These are phyloP conservation scores for Acanthornis magna DNA, from an alignment of 2,797 vertebrate genomes.

Conservation along the genomic window DNA sequence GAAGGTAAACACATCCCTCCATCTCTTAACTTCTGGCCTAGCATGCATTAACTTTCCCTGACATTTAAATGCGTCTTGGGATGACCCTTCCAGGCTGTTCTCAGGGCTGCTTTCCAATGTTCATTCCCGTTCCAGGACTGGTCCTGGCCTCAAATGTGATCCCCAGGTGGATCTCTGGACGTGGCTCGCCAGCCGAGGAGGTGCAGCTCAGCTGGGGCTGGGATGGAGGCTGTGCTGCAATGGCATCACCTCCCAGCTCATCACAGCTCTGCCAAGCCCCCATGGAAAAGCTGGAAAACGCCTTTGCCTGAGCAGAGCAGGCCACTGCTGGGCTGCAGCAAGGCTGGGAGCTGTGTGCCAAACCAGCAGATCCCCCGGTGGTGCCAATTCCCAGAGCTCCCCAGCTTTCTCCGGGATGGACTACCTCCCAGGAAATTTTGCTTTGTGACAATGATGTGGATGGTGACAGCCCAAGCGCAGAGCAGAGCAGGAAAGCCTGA, in stretches of 20 bases:
- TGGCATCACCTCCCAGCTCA: not conserved
- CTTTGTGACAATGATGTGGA: not conserved
- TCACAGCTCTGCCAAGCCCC: not conserved
- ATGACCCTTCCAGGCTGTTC: constrained; percentile 40
- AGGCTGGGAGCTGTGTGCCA: not conserved
- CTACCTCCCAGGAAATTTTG: not conserved
- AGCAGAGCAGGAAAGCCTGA: not conserved
- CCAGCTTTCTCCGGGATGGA: constrained; percentile 27
- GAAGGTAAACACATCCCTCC: constrained; percentile 63
- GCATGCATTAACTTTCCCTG: constrained; percentile 1
- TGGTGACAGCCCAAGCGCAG: not conserved
- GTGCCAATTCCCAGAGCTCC: not conserved
- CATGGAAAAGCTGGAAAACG: not conserved
- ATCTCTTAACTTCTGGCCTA: constrained; percentile 17
- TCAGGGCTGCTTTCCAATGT: not conserved
- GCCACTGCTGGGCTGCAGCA: not conserved
- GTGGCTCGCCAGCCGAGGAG: not conserved
- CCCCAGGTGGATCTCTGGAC: not conserved
- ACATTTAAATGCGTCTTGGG: constrained; percentile 32
- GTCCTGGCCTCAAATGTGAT: not conserved
- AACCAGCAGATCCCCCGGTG: not conserved
- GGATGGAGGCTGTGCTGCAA: not conserved
- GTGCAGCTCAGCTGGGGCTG: not conserved
- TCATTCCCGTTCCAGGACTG: not conserved
- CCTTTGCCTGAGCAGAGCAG: not conserved